phyloP scores from a whole-genome alignment of 2,888 invertebrate species.

The Cataglyphis rosenhaueri region DNA sequence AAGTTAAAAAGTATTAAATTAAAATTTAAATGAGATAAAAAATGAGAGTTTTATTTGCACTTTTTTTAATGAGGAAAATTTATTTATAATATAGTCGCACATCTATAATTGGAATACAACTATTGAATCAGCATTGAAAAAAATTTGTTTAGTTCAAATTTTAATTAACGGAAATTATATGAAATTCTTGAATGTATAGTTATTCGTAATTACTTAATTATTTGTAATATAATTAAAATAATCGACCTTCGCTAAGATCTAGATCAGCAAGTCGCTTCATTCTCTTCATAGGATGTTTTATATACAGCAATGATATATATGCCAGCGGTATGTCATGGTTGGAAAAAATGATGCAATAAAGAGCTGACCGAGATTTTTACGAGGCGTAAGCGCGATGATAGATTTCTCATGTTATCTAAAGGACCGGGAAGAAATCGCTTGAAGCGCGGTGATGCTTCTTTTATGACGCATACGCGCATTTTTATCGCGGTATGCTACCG shows the following conservation, averaged over 20 bases:
- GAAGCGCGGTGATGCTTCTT: background rate
- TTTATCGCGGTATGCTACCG: background rate
- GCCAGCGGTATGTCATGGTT: background rate
- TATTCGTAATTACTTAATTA: slow-evolving; percentile 4
- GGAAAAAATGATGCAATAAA: slow-evolving; percentile 40
- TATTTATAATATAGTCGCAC: background rate
- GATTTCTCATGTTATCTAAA: background rate
- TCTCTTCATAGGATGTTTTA: background rate
- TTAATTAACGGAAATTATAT: slow-evolving; percentile 12
- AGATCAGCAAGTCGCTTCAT: background rate
- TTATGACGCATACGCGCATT: background rate
- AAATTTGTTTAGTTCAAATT: slow-evolving; percentile 2
- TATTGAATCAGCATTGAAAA: background rate
- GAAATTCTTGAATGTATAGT: background rate
- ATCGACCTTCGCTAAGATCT: slow-evolving; percentile 2
- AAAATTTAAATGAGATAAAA: background rate
- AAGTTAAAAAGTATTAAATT: background rate
- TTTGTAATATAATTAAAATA: background rate
- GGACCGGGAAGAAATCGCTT: background rate
- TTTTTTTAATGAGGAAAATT: background rate
- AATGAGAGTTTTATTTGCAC: background rate
- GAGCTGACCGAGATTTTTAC: slow-evolving; percentile 24
- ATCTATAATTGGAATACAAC: slow-evolving; percentile 2
- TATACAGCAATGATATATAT: background rate
- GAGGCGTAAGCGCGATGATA: slow-evolving; percentile 29